Base-by-base conservation (phyloP, 2,797 vertebrate genomes). In the Lophius americanus region DNA sequence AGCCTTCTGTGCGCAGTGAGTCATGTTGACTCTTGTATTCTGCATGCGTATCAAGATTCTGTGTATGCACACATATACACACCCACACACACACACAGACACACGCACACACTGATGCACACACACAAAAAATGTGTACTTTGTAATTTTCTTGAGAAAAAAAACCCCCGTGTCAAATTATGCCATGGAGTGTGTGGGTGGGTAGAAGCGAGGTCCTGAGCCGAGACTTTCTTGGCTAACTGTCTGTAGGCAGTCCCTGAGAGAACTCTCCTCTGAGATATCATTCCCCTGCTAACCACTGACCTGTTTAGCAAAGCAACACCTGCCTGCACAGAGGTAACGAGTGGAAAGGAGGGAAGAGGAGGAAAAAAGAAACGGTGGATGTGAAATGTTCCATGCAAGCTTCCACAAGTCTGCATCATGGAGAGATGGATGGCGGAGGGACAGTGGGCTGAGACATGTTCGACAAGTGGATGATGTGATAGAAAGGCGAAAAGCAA, bases 351-450 rank as follows among this genome's bases (percentile, higher is more conserved):
- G 53, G 36, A 69, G 69, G 23, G 37, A 41, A 5, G 35, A 9
- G 0, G 13, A 62, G 60, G 58, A 36, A 10, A 33, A 38, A 13
- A 66, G 64, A 44, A 64, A 35, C 3, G 37, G 51, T 42, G 55
- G 68, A 80, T 70, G 54, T 75, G 52, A 54, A 38, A 51, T 81
- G 86, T 91, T 88, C 81, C 86, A 77, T 70, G 70, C 88, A 87
- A 70, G 88, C 68, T 79, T 63, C 67, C 61, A 84, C 88, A 88
- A 68, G 89, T 75, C 70, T 52, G 57, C 36, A 13, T 64, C 38
- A 33, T 55, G 49, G 49, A 66, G 69, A 82, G 53, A 50, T 49
- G 44, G 79, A 68, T 23, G 78, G 64, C 1, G 53, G 65, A 62
- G 5, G 57, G 46, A 47, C 36, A 57, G 67, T 53, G n/a, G 42